Evolutionary conservation across 2,888 invertebrate species (phyloP).

Genomic region (Zaprionus bogoriensis): DNA sequence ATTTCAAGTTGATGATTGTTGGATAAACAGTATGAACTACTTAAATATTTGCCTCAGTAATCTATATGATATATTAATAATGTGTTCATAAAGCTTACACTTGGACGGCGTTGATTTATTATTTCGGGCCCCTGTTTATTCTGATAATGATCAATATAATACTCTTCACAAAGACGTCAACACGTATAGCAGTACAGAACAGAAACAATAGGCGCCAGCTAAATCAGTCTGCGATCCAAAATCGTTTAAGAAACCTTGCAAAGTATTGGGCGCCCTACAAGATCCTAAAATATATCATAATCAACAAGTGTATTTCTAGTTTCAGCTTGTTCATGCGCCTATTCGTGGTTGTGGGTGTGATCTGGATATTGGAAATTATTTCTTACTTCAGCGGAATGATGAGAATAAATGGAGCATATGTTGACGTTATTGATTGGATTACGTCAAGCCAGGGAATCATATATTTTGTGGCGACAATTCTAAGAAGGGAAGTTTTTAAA

Average conservation of each 20-base stretch:
- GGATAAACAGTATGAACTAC: conserved; percentile 84
- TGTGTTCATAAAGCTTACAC: no score
- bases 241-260: conserved; percentile 17
- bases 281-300: no score
- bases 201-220: conserved; percentile 63
- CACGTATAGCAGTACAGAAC: conserved; percentile 63
- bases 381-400: conserved; percentile 84
- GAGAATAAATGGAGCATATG: no score
- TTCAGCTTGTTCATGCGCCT: conserved; percentile 90
- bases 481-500: conserved; percentile 43
- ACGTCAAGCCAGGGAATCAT: conserved; percentile 57
- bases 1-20: conserved; percentile 84
- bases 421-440: background rate
- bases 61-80: background rate
- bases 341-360: conserved; percentile 92
- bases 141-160: conserved; percentile 68
- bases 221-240: conserved; percentile 18
- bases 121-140: conserved; percentile 68
- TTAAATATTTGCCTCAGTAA: background rate
- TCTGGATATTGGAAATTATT: conserved; percentile 90
- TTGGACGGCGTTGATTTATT: conserved; percentile 70
- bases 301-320: conserved; percentile 81
- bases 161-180: conserved; percentile 70
- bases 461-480: conserved; percentile 54
- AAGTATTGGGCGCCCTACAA: no score